Base-by-base conservation (phyloP, 2,888 invertebrate genomes). In the Microctonus aethiopoides region DNA sequence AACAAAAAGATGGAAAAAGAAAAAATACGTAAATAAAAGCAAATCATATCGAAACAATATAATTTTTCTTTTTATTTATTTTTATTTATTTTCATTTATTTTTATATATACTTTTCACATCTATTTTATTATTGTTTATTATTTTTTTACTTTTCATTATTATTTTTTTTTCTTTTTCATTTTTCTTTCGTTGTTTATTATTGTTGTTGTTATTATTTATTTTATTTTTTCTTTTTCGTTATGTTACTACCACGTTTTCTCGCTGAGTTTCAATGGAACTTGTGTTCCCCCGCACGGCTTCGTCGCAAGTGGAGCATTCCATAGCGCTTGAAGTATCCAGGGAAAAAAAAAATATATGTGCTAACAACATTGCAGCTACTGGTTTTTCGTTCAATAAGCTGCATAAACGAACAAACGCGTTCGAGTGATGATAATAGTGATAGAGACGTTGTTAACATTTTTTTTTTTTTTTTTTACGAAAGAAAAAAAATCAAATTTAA, bases 231-330 rank as follows among this genome's bases (percentile, higher is more conserved):
- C 4, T 29, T 20, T 16, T 59, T 32, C 26, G 16, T 60, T 36
- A 26, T 20, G 26, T 59, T 29, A 24, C 32, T 5, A 10, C 16
- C 16, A 22, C 59, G 34, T 59, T 59, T 59, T 22, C 11, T 34
- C 59, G 7, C 16, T n/a, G 32, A 16, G 59, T 59, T 36, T 59
- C 59, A 59, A 59, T 59, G 46, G 16, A 16, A 46, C 16, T 46
- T 46, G 46, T 46, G 20, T 46, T 46, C 46, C 46, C 46, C 39
- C 32, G 9, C 39, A 41, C 61, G 24, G 61, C 51, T 51, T 51
- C 32, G 26, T 24, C 13, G 46, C 46, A 16, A 20, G 46, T 46
- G 16, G 7, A 46, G 26, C 24, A 63, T 63, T 51, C 51, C 51
- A 26, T 26, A n/a, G 51, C 32, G 20, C 51, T 41, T 32, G 10